These are phyloP conservation scores for Aelia acuminata DNA, from an alignment of 2,888 invertebrate species.

Conservation along the genomic window DNA sequence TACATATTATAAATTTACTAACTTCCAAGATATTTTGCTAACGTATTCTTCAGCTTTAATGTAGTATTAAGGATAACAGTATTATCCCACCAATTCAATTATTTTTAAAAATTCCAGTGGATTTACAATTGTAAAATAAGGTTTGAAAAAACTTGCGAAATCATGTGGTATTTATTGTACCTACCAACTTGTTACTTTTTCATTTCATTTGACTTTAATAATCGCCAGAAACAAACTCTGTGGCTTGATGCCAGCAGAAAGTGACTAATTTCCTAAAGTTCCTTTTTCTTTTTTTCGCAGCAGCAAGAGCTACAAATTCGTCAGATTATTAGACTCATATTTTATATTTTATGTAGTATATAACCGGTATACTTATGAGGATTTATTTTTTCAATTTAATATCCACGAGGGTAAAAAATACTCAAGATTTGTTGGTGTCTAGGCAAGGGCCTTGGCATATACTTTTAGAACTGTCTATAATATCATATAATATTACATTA, in stretches of 20 bases:
- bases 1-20: too few relatives aligned
- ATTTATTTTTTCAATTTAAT: neutral
- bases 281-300: neutral
- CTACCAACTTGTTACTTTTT: constrained; percentile 10
- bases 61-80: too few relatives aligned
- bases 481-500: neutral
- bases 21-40: too few relatives aligned
- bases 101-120: neutral
- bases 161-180: neutral
- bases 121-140: neutral
- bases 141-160: neutral
- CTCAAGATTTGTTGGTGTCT: too few relatives aligned
- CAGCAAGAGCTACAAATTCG: neutral
- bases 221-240: neutral
- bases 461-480: neutral
- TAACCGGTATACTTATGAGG: neutral
- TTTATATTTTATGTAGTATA: neutral
- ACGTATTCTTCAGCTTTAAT: too few relatives aligned
- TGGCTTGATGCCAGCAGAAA: neutral
- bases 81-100: too few relatives aligned
- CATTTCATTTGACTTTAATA: neutral
- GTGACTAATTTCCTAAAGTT: neutral
- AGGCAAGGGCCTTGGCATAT: neutral
- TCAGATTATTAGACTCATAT: constrained; percentile 15
- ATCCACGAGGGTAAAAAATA: neutral